phyloP scores from a whole-genome alignment of 2,797 vertebrate species.

The Sphenopsis melanotis region DNA sequence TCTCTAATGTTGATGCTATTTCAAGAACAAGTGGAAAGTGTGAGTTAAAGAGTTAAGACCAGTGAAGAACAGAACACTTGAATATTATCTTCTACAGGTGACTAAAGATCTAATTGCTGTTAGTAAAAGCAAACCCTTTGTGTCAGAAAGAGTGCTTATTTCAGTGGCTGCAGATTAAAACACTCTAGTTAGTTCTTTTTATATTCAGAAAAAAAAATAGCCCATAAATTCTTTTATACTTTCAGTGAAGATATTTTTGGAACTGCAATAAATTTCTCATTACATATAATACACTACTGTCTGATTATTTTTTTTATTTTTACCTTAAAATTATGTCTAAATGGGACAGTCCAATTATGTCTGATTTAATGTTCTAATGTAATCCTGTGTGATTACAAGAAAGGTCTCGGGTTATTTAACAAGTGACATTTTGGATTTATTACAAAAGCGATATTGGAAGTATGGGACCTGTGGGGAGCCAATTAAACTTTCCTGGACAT shows the following conservation, averaged over 20 bases:
- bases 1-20: neutral
- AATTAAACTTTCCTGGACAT: conserved; percentile 49
- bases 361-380: conserved; percentile 60
- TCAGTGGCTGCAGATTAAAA: conserved; percentile 34
- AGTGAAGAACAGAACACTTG: neutral
- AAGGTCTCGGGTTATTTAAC: conserved; percentile 52
- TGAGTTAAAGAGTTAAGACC: conserved; percentile 14
- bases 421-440: conserved; percentile 48
- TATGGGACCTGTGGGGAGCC: conserved; percentile 33
- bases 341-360: conserved; percentile 60
- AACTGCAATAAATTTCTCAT: conserved; percentile 51
- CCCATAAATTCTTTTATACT: conserved; percentile 43
- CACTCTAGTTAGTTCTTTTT: conserved; percentile 25
- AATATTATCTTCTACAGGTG: conserved; percentile 7
- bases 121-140: conserved; percentile 16
- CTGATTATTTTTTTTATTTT: conserved; percentile 29
- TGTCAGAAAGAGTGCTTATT: conserved; percentile 17
- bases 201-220: conserved; percentile 20
- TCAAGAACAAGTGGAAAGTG: neutral
- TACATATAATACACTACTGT: neutral
- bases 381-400: conserved; percentile 55
- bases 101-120: conserved; percentile 28
- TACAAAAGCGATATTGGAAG: neutral
- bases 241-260: conserved; percentile 46
- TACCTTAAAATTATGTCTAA: conserved; percentile 56